phyloP scores from a whole-genome alignment of 1,140 invertebrate genomes.

The Papilio machaon region DNA sequence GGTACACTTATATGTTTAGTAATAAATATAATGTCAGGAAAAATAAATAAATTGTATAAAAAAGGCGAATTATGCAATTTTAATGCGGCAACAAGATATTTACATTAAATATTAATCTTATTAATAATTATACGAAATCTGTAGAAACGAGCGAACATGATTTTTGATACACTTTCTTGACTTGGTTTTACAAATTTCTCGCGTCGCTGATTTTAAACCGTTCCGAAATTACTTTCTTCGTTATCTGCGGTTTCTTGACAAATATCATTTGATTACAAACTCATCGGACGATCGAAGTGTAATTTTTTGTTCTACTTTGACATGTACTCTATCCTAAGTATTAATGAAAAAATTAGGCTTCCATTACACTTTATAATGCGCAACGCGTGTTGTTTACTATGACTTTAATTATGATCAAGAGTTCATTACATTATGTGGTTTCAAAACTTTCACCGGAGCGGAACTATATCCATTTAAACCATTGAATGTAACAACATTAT shows the following conservation, averaged over 20 bases:
- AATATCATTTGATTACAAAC: conserved; percentile 28
- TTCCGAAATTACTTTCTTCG: conserved; percentile 37
- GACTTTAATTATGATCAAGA: conserved; percentile 29
- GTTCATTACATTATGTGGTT: conserved; percentile 22
- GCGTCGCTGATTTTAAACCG: conserved; percentile 31
- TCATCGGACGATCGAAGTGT: neutral
- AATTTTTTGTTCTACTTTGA: too few relatives aligned
- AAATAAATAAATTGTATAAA: neutral
- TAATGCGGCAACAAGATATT: neutral
- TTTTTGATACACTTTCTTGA: conserved; percentile 40
- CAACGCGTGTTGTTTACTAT: neutral
- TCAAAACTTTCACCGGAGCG: conserved; percentile 31
- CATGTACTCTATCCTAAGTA: too few relatives aligned
- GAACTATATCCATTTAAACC: neutral
- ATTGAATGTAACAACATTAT: neutral
- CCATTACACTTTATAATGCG: neutral
- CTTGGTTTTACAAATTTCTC: conserved; percentile 32
- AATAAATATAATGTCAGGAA: too few relatives aligned
- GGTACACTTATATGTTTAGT: too few relatives aligned
- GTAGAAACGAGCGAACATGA: conserved; percentile 21
- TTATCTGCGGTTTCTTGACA: conserved; percentile 31
- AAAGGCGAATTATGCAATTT: neutral
- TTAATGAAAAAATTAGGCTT: neutral
- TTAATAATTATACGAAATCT: conserved; percentile 12
- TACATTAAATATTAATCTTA: neutral